A percentile compares a stretch with the other conserved stretches of the same genome.
Conservation (phyloP, 2,888 invertebrate genomes). For the Scaptomyza polygonia region DNA sequence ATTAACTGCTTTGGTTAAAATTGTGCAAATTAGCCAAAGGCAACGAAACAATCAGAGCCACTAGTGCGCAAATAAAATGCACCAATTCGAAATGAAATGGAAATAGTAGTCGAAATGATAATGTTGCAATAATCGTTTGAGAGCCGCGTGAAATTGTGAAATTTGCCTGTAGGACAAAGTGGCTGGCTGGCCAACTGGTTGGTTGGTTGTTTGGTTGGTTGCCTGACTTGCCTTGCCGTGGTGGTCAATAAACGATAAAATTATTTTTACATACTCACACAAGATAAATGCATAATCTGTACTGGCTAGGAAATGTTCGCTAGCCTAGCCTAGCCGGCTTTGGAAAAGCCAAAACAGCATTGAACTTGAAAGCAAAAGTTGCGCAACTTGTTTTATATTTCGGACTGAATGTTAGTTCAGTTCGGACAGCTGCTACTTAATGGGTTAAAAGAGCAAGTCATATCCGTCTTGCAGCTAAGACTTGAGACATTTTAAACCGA, state of each 20-base stretch:
- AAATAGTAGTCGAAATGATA: conserved; percentile 40
- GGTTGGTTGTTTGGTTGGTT: background rate
- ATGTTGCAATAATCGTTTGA: conserved; percentile 45
- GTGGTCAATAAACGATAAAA: conserved; percentile 17
- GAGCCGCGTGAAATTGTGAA: conserved; percentile 66
- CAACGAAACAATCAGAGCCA: conserved; percentile 66
- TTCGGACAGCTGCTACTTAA: conserved; percentile 21
- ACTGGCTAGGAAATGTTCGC: conserved; percentile 51
- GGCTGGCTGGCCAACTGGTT: conserved; percentile 27
- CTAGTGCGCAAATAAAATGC: conserved; percentile 66
- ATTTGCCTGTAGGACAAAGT: conserved; percentile 60
- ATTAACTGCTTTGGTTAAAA: conserved; percentile 58
- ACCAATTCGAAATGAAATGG: conserved; percentile 71
- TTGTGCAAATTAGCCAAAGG: conserved; percentile 70
- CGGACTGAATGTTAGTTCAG: background rate
- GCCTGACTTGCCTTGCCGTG: conserved; percentile 17
- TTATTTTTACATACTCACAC: conserved; percentile 24
- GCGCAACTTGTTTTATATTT: conserved; percentile 54
- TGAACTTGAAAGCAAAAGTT: conserved; percentile 69
- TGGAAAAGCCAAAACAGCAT: conserved; percentile 60
- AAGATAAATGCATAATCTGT: conserved; percentile 31
- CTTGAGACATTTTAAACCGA: too few relatives aligned
- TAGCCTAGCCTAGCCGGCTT: background rate
- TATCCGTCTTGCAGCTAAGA: conserved; percentile 11
- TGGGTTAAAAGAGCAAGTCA: conserved; percentile 47